phyloP scores from a whole-genome alignment of 2,888 invertebrate species.

The Dorcus hopei region DNA sequence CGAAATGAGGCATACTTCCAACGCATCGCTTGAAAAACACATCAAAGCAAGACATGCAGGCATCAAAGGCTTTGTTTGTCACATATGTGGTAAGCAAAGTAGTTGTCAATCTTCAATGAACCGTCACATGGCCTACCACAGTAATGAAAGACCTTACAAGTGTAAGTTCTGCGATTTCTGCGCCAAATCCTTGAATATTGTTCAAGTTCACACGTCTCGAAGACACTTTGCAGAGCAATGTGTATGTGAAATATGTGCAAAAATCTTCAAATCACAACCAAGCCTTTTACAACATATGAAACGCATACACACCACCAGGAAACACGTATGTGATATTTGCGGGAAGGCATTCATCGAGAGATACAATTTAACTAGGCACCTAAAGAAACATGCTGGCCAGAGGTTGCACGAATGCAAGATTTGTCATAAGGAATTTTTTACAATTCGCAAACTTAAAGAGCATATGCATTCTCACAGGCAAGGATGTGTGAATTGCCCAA shows the following conservation, averaged over 20 bases:
- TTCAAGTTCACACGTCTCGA: slow-evolving; percentile 27
- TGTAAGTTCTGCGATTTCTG: slow-evolving; percentile 28
- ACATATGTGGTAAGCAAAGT: slow-evolving; percentile 33
- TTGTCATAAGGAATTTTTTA: slow-evolving; percentile 28
- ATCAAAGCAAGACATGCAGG: slow-evolving; percentile 28
- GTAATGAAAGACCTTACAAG: slow-evolving; percentile 25
- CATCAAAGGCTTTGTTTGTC: slow-evolving; percentile 29
- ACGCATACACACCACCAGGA: slow-evolving; percentile 28
- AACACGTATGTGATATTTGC: slow-evolving; percentile 28
- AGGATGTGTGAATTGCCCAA: slow-evolving; percentile 28
- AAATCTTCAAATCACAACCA: slow-evolving; percentile 30
- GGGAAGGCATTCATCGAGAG: slow-evolving; percentile 28
- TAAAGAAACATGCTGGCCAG: slow-evolving; percentile 28
- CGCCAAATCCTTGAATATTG: slow-evolving; percentile 27
- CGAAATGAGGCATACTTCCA: slow-evolving; percentile 27
- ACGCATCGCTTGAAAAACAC: slow-evolving; percentile 29
- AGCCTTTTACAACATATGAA: slow-evolving; percentile 31
- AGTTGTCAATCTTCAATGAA: slow-evolving; percentile 32
- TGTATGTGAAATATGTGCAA: slow-evolving; percentile 31
- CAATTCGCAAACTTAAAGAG: slow-evolving; percentile 25
- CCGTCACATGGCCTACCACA: slow-evolving; percentile 31
- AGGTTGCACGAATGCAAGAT: slow-evolving; percentile 28
- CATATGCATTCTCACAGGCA: slow-evolving; percentile 30
- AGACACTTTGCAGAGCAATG: slow-evolving; percentile 25
- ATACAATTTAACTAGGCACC: slow-evolving; percentile 27